Base-by-base conservation (phyloP, 2,113 vertebrate species). In the Glareola pratincola region DNA sequence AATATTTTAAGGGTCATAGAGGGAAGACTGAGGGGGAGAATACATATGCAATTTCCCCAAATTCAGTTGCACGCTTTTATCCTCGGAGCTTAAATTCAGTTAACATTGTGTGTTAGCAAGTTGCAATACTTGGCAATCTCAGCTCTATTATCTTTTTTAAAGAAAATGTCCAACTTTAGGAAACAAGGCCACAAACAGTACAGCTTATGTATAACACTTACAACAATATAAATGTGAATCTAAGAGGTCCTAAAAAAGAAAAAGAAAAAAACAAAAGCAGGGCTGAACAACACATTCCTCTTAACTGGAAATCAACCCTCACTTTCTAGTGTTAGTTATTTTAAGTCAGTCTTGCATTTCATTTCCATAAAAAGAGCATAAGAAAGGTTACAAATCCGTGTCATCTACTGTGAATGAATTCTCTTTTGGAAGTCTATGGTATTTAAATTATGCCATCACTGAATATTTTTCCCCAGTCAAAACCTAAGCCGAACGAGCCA, bases 381-480 rank as follows among this genome's bases (percentile, higher is more conserved):
- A 86, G 51, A 69, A 92, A 79, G 72, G 51, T 84, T 94, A 94
- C 23, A 93, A 90, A 84, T 78, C 47, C 34, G 3, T 94, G 54
- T 69, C 47, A 67, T 75, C 43, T 86, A 47, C 90, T 92, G 72
- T 77, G 51, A 94, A 63, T 83, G 64, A 94, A 92, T 95, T 96
- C 5, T 53, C 45, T 66, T 86, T 85, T 56, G 80, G 21, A 77
- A 90, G 63, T 72, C 50, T 73, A 77, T 5, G 2, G 54, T 85
- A 84, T 96, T 92, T 91, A 88, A 95, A 91, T 88, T 51, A 74
- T 89, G 51, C 51, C 71, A 59, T 80, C 88, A 59, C 50, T 94
- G 90, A 92, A 81, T 86, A 89, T 89, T 97, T 94, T 96, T 88
- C n/a, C 15, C 51, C 54, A 64, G 56, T 84, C 51, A 91, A 78